Evolutionary conservation across 2,113 vertebrate species (phyloP).

Genomic region (Thunnus maccoyii): DNA sequence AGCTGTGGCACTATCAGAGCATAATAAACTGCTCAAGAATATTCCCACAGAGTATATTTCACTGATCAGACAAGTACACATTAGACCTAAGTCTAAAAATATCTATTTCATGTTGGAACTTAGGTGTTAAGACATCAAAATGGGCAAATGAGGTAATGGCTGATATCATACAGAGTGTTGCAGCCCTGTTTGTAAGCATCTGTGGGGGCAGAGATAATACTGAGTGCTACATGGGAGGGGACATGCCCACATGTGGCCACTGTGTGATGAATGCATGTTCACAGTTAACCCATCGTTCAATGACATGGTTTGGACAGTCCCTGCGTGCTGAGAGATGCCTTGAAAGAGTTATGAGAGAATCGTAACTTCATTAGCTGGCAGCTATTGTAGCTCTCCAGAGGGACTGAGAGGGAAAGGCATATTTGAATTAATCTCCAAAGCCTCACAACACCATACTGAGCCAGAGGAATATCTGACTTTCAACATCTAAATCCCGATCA

Average conservation of each 20-base stretch:
- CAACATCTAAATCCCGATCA: conserved; percentile 11
- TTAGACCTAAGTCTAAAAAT: not conserved
- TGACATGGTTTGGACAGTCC: not conserved
- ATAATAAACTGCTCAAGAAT: conserved; percentile 21
- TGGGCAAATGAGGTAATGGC: not conserved
- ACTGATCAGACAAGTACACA: not conserved
- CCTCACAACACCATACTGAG: not conserved
- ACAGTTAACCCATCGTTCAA: not conserved
- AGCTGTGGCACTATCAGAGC: not conserved
- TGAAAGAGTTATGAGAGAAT: conserved; percentile 30
- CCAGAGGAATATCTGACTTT: conserved; percentile 15
- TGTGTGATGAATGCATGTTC: conserved; percentile 20
- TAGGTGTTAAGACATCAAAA: not conserved
- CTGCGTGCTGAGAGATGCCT: not conserved
- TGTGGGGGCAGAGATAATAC: conserved; percentile 14
- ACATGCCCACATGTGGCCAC: not conserved
- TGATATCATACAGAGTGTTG: not conserved
- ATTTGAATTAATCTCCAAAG: conserved; percentile 21
- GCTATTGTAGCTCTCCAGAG: not conserved
- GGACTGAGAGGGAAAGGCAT: not conserved
- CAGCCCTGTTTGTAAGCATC: not conserved
- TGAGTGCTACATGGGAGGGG: not conserved
- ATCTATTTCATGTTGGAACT: not conserved
- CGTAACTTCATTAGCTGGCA: conserved; percentile 36
- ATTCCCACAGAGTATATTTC: not conserved